Base-by-base conservation (phyloP, 1,140 invertebrate genomes). In the Drosophila navojoa region DNA sequence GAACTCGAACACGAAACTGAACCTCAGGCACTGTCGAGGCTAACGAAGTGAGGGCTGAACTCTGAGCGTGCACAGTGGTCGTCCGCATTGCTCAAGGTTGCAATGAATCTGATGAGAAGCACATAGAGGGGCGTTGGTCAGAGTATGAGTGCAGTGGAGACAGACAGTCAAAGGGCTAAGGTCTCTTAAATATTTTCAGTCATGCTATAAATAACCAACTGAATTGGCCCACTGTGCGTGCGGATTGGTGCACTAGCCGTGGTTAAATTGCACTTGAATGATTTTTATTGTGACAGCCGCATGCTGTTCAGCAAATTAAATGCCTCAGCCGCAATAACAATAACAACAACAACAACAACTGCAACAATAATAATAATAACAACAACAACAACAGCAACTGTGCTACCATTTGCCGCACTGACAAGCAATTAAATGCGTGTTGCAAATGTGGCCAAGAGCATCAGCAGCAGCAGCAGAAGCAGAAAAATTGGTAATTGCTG, bases 241-340 rank as follows among this genome's bases (percentile, higher is more conserved):
- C 62, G 74, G 25, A 29, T 60, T 63, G 55, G 38, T 54, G 67
- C 58, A 54, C 35, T 55, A 42, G 52, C 44, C 15, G 50, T 71
- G 64, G 70, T 62, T 50, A 57, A 53, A 81, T 60, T 81, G 81
- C 81, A 87, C 78, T 86, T 78, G 82, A 87, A 45, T 87, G 81
- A 87, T 86, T 86, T 85, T 85, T 86, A 86, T 86, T 87, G 81
- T 86, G 81, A 86, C 81, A 86, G 73, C 79, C 76, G 71, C 82
- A 76, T 58, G 82, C 79, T 86, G 82, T 76, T 70, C 82, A 64
- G 78, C 76, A 86, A 87, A 85, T 87, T 78, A 87, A 85, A 81
- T 81, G 75, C 75, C 63, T 35, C 54, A 52, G 57, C 82, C 79
- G 62, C 75, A 87, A 70, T 63, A 86, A 59, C 76, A 80, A 49